phyloP scores from a whole-genome alignment of 2,113 vertebrate species.

The Ahaetulla prasina region DNA sequence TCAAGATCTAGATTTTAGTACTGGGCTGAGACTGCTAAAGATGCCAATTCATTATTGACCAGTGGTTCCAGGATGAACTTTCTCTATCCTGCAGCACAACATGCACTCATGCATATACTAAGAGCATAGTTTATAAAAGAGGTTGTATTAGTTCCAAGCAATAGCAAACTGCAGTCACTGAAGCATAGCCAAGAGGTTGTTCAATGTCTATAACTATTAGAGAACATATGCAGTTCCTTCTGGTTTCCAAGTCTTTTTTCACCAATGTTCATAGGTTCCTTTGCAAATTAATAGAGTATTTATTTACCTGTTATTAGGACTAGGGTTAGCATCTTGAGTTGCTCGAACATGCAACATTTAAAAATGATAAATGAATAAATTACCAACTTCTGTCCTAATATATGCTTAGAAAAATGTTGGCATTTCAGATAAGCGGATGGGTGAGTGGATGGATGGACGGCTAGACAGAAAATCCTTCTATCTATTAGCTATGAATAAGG shows the following conservation, averaged over 20 bases:
- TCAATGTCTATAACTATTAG: neutral
- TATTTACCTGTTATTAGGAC: neutral
- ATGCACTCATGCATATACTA: neutral
- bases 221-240: neutral
- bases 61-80: neutral
- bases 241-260: neutral
- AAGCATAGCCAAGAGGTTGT: neutral
- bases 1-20: neutral
- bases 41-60: neutral
- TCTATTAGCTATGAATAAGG: neutral
- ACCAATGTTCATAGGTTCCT: neutral
- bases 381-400: neutral
- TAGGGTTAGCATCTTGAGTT: neutral
- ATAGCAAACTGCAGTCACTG: neutral
- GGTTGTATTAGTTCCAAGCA: neutral
- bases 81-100: neutral
- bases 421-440: neutral
- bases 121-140: neutral
- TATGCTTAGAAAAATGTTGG: neutral
- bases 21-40: neutral
- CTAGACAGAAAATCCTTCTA: neutral
- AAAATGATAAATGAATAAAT: neutral
- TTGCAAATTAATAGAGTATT: neutral
- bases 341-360: neutral
- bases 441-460: neutral